Evolutionary conservation across 1,140 invertebrate genomes (phyloP).

Genomic region (Hylyphantes graminicola): DNA sequence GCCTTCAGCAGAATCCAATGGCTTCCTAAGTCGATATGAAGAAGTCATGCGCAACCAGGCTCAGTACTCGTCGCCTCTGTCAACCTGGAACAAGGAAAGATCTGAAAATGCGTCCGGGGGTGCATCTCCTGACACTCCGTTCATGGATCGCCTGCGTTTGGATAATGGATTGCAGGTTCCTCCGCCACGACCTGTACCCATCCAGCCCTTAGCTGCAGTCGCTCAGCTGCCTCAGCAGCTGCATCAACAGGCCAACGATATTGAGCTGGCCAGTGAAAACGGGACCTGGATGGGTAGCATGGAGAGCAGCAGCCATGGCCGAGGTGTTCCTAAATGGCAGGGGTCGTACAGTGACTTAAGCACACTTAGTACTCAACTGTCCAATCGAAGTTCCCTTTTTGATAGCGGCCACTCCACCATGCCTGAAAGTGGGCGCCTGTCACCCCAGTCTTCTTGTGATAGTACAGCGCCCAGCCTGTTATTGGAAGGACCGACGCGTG

Average conservation of each 20-base stretch:
- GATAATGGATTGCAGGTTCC: slow-evolving; percentile 45
- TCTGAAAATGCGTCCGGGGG: neutral
- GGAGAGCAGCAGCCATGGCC: slow-evolving; percentile 74
- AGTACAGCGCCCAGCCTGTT: slow-evolving; percentile 68
- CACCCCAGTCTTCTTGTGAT: slow-evolving; percentile 66
- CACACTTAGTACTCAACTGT: slow-evolving; percentile 61
- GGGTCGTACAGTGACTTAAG: slow-evolving; percentile 82
- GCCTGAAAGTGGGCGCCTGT: slow-evolving; percentile 62
- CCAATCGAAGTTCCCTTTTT: slow-evolving; percentile 62
- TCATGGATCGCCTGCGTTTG: slow-evolving; percentile 51
- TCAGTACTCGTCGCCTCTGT: slow-evolving; percentile 33
- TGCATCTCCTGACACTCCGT: slow-evolving; percentile 40
- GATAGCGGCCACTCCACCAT: slow-evolving; percentile 63
- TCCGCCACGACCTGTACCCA: slow-evolving; percentile 66
- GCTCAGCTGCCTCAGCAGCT: slow-evolving; percentile 1
- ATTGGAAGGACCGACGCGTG: slow-evolving; percentile 65
- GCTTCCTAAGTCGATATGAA: slow-evolving; percentile 34
- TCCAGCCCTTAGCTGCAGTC: neutral
- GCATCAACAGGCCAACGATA: slow-evolving; percentile 72
- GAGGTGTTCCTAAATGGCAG: slow-evolving; percentile 85
- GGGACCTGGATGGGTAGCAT: slow-evolving; percentile 70
- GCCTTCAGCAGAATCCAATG: slow-evolving; percentile 4
- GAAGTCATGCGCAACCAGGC: slow-evolving; percentile 38
- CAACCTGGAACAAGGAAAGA: neutral
- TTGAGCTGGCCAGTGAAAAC: slow-evolving; percentile 53